Evolutionary conservation across 2,113 vertebrate genomes (phyloP).

Genomic region (Illadopsis cleaveri): DNA sequence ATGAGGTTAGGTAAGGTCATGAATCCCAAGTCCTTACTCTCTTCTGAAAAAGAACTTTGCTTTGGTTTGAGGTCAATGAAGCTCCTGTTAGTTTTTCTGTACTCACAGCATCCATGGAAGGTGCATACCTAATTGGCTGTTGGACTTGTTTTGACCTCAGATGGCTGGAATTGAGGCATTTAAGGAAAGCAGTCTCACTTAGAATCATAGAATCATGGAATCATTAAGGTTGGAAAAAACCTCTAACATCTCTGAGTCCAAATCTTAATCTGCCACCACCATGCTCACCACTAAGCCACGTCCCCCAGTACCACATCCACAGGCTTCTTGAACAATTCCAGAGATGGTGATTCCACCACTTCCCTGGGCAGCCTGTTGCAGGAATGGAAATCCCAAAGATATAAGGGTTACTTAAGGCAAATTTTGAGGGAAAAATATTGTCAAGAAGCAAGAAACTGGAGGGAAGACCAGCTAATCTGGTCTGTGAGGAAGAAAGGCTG

Average conservation of each 20-base stretch:
- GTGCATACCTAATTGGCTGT: not conserved
- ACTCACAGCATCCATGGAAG: not conserved
- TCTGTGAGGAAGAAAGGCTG: not conserved
- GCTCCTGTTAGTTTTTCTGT: not conserved
- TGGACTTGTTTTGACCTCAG: not conserved
- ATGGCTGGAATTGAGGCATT: not conserved
- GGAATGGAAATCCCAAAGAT: not conserved
- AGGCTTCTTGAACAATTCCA: not conserved
- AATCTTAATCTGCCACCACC: not conserved
- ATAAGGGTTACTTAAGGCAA: not conserved
- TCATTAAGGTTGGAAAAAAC: not conserved
- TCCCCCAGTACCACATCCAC: not conserved
- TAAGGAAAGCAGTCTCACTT: not conserved
- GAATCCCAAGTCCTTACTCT: not conserved
- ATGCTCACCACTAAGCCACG: not conserved
- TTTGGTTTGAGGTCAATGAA: not conserved
- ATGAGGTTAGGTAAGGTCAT: not conserved
- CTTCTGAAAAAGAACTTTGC: not conserved
- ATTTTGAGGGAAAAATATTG: not conserved
- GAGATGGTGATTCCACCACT: not conserved
- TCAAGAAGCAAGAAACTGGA: not conserved
- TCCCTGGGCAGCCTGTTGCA: not conserved
- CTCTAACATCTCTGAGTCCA: not conserved
- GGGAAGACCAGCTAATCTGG: not conserved
- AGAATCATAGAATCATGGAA: not conserved